These are phyloP conservation scores for Phoenicopterus ruber DNA, from an alignment of 2,113 vertebrate species.

Conservation along the genomic window DNA sequence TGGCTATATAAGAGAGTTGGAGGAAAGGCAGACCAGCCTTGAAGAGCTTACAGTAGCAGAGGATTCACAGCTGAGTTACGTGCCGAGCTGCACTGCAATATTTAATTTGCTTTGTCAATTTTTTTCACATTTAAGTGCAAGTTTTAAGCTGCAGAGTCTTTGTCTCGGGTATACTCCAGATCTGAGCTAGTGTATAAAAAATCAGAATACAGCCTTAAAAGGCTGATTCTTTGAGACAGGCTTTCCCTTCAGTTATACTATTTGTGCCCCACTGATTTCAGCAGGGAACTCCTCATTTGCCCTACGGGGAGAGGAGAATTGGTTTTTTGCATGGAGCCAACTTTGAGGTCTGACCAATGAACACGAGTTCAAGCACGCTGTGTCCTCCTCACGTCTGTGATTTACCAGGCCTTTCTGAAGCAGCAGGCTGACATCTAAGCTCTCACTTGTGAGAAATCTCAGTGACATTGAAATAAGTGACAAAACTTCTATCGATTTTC, in stretches of 20 bases:
- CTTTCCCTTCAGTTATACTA: not conserved
- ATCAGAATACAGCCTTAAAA: not conserved
- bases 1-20: not conserved
- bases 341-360: not conserved
- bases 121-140: not conserved
- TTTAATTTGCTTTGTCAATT: not conserved
- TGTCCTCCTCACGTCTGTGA: not conserved
- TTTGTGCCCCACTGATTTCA: not conserved
- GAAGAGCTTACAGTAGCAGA: not conserved
- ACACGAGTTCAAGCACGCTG: accelerated
- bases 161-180: not conserved
- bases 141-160: not conserved
- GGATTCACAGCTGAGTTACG: not conserved
- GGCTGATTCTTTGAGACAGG: not conserved
- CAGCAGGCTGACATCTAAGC: not conserved
- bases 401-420: not conserved
- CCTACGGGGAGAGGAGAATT: not conserved
- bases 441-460: not conserved
- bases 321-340: not conserved
- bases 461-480: not conserved
- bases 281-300: not conserved
- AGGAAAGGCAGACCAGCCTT: not conserved
- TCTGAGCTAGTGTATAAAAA: not conserved
- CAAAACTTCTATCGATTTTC: not conserved
- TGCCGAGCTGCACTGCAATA: not conserved